Evolutionary conservation across 1,140 invertebrate genomes (phyloP), one percentile per base, ranked within the genome.

Genomic region (Tetramorium simillimum): DNA sequence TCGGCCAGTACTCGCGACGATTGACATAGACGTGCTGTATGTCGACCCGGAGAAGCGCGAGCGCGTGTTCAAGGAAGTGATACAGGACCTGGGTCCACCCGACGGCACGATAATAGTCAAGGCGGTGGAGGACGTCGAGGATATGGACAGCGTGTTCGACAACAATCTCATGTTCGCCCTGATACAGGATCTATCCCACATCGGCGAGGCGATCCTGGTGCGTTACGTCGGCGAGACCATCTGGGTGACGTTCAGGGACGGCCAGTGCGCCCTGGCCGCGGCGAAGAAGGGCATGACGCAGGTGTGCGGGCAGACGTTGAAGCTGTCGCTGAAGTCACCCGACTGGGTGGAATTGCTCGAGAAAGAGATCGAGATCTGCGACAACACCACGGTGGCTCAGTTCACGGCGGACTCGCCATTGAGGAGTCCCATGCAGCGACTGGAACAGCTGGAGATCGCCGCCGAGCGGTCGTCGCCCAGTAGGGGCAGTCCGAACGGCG

Each of bases 71-170:
- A 96, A 97, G 92, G 97, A 98, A 93, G 98, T 99, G 0, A 97
- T 99, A 24, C 96, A 96, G 85, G 97, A 98, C 92, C 95, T 99
- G 53, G 99, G 99, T 10, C 99, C 99, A n/a, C 97, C 98, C 2
- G 99, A 99, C 96, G 98, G 97, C n/a, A 99, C 98, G 18, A 97
- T 99, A 86, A 97, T 99, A 76, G 96, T 99, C 1, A 97, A 92
- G 75, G 86, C 91, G 0, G 91, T 94, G 43, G 93, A 95, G 21
- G 93, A 95, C 58, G 91, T 75, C 28, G 93, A 95, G 65, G 95
- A 95, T 28, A 91, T 94, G 53, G 95, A 95, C 5, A 94, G 91
- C 67, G 92, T 96, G 6, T 96, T 97, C 87, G 96, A 98, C 89
- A 97, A 98, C 88, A 96, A 96, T 88, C 96, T 98, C 63, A 97